Base-by-base conservation (phyloP, 2,113 vertebrate species). In the Emydura subglobosa region DNA sequence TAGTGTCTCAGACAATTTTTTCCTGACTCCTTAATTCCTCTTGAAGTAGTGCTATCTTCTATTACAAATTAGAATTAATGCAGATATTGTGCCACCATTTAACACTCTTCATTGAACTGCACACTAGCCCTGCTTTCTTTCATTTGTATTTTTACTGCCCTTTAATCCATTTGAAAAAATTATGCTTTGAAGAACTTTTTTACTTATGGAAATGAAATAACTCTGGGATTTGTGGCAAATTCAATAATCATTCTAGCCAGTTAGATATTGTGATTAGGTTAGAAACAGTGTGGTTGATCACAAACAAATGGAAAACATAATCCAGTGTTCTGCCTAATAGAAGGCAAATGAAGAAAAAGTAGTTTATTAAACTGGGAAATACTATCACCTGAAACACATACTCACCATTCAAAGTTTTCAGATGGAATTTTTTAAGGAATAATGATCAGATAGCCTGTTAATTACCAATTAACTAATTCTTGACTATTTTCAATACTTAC, bases 341-440 rank as follows among this genome's bases (percentile, higher is more conserved):
- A 84, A 94, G 79, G 50, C 85, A 97, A 97, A 95, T 87, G 87
- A 92, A 88, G 68, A 82, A 94, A 86, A 4, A 82, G 79, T 89
- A 88, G 57, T 51, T 92, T 95, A 97, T 96, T 97, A 94, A 94
- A 84, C 94, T 90, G 96, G 83, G 61, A 91, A 82, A 91, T 54
- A 90, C 90, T 65, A 89, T 76, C 34, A 74, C 72, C 87, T 59
- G 76, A 86, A 96, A 72, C n/a, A 93, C 0, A 84, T 50, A 91
- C 27, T 79, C 78, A 68, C 14, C 89, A 81, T 87, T 96, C 96
- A 83, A 90, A 97, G 79, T 59, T 29, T 93, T 95, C 13, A 13
- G 79, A 87, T 93, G 93, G 22, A 51, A 93, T 91, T 95, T 88
- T 81, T 92, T 91, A 31, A 93, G 95, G 86, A 94, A 89, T 76